Conservation (phyloP, 2,797 vertebrate genomes). For the Danionella dracula region DNA sequence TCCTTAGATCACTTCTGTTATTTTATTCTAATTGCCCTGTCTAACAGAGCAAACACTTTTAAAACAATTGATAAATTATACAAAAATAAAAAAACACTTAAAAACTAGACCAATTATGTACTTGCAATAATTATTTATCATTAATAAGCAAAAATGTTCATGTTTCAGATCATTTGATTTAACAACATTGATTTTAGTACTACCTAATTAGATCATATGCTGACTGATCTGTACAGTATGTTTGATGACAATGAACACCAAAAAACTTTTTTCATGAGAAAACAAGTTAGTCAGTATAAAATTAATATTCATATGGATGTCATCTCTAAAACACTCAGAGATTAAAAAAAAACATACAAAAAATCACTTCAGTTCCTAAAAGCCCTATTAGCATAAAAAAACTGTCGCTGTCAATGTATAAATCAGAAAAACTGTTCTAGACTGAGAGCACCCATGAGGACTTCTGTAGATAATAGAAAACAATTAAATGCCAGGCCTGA, state of each 20-base stretch:
- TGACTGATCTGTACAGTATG: not conserved
- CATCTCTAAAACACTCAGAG: not conserved
- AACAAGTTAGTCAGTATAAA: not conserved
- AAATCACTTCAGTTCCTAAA: not conserved
- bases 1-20: too few species aligned
- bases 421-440: conserved; percentile 38
- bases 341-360: not conserved
- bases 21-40: too few species aligned
- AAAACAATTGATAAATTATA: too few species aligned
- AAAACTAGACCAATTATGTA: too few species aligned
- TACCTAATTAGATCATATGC: not conserved
- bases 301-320: not conserved
- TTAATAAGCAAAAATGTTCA: too few species aligned
- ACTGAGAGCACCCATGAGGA: conserved; percentile 35
- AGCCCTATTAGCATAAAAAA: not conserved
- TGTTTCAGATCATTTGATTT: too few species aligned
- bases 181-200: too few species aligned
- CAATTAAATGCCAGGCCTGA: conserved; percentile 49
- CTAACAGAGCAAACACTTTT: too few species aligned
- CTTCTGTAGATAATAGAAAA: conserved; percentile 45
- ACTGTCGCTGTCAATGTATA: conserved; percentile 38
- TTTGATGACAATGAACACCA: not conserved
- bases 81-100: too few species aligned
- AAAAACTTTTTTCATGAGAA: not conserved
- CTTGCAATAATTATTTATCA: too few species aligned